Evolutionary conservation across 2,113 vertebrate species (phyloP).

Genomic region (Prinia subflava): DNA sequence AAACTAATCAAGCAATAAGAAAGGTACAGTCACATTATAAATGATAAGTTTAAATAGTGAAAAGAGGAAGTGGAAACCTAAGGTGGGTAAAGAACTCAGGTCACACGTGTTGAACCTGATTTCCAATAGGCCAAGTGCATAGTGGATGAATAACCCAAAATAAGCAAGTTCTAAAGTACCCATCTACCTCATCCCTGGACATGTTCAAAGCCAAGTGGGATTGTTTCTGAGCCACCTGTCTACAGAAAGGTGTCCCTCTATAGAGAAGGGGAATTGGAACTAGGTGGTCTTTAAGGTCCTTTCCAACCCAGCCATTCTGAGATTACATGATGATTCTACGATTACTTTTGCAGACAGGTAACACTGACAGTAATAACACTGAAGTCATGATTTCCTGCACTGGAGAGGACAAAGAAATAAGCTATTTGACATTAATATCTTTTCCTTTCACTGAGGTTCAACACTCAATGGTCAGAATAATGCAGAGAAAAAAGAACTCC

Average conservation of each 20-base stretch:
- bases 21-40: not conserved
- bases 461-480: not conserved
- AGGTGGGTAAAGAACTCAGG: not conserved
- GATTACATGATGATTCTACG: not conserved
- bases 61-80: not conserved
- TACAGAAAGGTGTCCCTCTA: not conserved
- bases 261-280: not conserved
- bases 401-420: not conserved
- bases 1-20: not conserved
- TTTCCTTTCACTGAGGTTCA: not conserved
- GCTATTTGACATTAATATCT: not conserved
- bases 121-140: not conserved
- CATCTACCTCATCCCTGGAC: not conserved
- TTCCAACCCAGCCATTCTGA: not conserved
- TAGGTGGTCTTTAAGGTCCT: too few species aligned
- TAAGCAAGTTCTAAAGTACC: not conserved
- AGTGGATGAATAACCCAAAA: not conserved
- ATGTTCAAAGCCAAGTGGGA: not conserved
- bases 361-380: not conserved
- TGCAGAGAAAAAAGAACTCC: not conserved
- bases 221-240: not conserved
- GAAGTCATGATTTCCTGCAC: not conserved
- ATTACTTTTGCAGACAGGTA: not conserved
- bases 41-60: not conserved
- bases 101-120: fast-evolving